Base-by-base conservation (phyloP, 1,140 invertebrate genomes). In the Oedothorax gibbosus region DNA sequence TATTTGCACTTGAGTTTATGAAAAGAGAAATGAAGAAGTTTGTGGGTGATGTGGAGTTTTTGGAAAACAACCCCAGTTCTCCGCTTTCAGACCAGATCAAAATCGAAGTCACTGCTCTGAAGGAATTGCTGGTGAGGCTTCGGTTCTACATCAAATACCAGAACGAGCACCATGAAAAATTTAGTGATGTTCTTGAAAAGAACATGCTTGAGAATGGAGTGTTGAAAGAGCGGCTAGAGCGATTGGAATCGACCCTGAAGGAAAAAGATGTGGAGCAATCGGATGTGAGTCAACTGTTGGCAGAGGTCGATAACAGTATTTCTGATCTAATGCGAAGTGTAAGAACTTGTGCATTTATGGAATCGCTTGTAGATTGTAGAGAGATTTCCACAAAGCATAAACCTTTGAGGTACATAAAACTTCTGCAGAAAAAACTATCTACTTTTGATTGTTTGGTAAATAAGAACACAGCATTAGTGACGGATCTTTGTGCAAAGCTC, bases 11-110 rank as follows among this genome's bases (percentile, higher is more conserved):
- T 50, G 75, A 77, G 7, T 62, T 77, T 18, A 77, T 77, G 75
- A 50, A 77, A 18, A 64, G 57, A 65, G 51, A 77, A 18, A 53
- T 77, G 75, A 65, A 77, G 20, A 51, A 77, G 65, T 77, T 51
- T 53, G n/a, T 64, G 14, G 20, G 7, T 20, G 51, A 53, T 65
- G 20, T 77, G 18, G 60, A 51, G 5, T 9, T 62, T 20, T 50
- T 50, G 50, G 7, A 15, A 9, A 14, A 53, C 7, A 7, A 51
- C 5, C n/a, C 5, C 10, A 50, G 21, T 77, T 49, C 11, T 65
- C 15, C 15, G n/a, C 12, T 64, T n/a, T 10, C 35, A 53, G 72
- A 75, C 51, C 21, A 57, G 51, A 65, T 77, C 12, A 65, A 77
- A 50, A 51, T 65, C 6, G 75, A 77, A 77, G 18, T 65, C 20